Base-by-base conservation (phyloP, 2,113 vertebrate genomes). In the Gallinago jamesoni region DNA sequence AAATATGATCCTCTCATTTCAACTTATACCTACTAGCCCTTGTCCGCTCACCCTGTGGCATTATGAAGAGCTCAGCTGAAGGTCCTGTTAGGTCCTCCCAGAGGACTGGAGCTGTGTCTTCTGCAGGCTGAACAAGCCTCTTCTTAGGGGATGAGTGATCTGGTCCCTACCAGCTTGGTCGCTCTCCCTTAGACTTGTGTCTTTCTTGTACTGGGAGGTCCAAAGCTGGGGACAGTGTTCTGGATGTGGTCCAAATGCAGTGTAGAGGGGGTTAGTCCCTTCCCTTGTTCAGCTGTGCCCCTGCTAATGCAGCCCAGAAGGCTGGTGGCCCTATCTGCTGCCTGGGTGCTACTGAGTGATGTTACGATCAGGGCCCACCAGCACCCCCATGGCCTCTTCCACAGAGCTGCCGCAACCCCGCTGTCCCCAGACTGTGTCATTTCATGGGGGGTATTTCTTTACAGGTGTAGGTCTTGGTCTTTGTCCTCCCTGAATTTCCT, bases 341-440 rank as follows among this genome's bases (percentile, higher is more conserved):
- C 25, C 25, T 2, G 1, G 14, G 8, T 43, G 8, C 41, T 57
- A 30, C 12, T 21, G 50, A 12, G 9, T 59, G 25, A 12, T 4
- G 9, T 28, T 79, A 23, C 66, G 22, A 19, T 60, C 2, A 0
- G 17, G 62, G 53, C 39, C 19, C 50, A 31, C 21, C 53, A 69
- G 14, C 41, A 43, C 5, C 41, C 24, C 11, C 23, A 55, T 0
- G 9, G 9, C 30, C 52, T 57, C 50, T 78, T 74, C 25, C 52
- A 75, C 22, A 39, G 17, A 33, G 30, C 33, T 43, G 33, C 64
- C 64, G 30, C 59, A 77, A n/a, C 33, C 35, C 0, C 0, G 20
- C 30, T 3, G 5, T 20, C 9, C 39, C 18, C 33, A 74, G 64
- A 8, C 45, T 56, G 15, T 39, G 11, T 22, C 0, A 0, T 35